Conservation (phyloP, 2,113 vertebrate genomes). For the Grallaria varia region DNA sequence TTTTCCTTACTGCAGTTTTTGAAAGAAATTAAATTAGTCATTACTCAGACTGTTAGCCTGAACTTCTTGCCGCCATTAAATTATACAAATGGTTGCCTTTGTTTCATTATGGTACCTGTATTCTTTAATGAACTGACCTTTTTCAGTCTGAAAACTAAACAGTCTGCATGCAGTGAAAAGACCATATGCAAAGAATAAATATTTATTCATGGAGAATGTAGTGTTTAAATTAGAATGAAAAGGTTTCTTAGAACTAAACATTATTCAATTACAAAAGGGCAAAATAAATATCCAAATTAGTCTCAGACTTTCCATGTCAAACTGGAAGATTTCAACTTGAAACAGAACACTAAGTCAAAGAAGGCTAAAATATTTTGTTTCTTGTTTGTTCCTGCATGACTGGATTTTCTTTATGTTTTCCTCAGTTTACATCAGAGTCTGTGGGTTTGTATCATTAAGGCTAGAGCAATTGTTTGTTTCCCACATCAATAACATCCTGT, state of each 20-base stretch:
- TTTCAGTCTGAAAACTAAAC: constrained; percentile 9
- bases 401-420: neutral
- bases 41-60: neutral
- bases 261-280: constrained; percentile 22
- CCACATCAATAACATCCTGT: neutral
- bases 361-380: neutral
- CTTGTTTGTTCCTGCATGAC: neutral
- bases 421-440: neutral
- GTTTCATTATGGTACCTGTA: neutral
- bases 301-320: neutral
- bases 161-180: constrained; percentile 4
- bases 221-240: constrained; percentile 33
- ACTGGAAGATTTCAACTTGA: neutral
- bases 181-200: constrained; percentile 37
- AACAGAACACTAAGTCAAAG: neutral
- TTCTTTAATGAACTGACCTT: neutral
- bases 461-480: neutral
- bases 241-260: constrained; percentile 30
- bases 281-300: constrained; percentile 42
- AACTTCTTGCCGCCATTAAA: neutral
- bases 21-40: neutral
- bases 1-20: neutral
- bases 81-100: neutral
- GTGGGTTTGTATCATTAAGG: neutral
- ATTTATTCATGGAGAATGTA: constrained; percentile 38